Percentiles rank a stretch among this genome's conserved stretches.
These are phyloP conservation scores for Oreonectes daqikongensis DNA, from an alignment of 2,797 vertebrate genomes.

Conservation along the genomic window DNA sequence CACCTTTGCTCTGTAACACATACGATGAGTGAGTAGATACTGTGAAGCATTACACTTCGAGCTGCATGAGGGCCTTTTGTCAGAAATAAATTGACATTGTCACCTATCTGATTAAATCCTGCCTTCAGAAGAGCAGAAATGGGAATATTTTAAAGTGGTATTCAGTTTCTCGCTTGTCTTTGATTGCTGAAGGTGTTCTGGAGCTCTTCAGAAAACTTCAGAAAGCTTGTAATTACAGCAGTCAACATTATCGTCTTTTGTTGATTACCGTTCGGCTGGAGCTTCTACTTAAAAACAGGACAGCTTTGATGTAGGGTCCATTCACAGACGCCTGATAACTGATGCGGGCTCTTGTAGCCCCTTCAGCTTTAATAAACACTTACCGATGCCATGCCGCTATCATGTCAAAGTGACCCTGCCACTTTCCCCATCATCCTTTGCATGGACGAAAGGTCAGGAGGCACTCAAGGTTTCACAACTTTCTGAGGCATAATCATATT, in stretches of 20 bases:
- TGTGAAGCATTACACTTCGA: neutral
- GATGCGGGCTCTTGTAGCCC: constrained; percentile 33
- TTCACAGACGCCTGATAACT: constrained; percentile 51
- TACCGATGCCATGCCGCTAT: constrained; percentile 46
- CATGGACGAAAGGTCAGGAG: constrained; percentile 59
- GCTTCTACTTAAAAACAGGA: constrained; percentile 46
- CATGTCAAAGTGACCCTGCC: constrained; percentile 50
- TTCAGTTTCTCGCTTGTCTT: constrained; percentile 41
- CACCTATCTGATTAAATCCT: constrained; percentile 57
- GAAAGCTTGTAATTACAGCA: constrained; percentile 57
- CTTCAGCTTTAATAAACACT: constrained; percentile 54
- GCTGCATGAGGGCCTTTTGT: constrained; percentile 17
- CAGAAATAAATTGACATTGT: constrained; percentile 51
- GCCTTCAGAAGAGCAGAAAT: constrained; percentile 21
- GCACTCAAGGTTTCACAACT: constrained; percentile 43
- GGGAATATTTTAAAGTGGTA: constrained; percentile 33
- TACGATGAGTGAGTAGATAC: neutral
- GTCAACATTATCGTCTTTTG: constrained; percentile 53
- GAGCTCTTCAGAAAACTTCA: constrained; percentile 50
- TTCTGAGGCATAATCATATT: constrained; percentile 26
- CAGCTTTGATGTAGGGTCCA: constrained; percentile 47
- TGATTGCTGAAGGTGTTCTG: constrained; percentile 63
- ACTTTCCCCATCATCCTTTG: constrained; percentile 50
- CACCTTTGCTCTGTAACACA: constrained; percentile 13
- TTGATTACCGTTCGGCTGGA: constrained; percentile 51